Evolutionary conservation across 2,888 invertebrate species (phyloP).

Genomic region (Cinara cedri): DNA sequence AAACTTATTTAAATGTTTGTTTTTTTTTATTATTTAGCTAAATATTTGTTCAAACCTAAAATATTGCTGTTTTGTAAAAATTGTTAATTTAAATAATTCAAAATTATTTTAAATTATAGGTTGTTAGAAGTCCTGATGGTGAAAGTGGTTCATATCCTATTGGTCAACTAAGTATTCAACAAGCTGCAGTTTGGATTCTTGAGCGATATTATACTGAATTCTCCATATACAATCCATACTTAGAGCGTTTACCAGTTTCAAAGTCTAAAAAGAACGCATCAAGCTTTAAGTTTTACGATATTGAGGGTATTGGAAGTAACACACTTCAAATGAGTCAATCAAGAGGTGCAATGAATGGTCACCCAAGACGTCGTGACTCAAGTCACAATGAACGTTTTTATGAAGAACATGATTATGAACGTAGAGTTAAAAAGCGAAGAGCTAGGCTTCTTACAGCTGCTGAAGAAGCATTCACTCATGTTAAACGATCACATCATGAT

Average conservation of each 20-base stretch:
- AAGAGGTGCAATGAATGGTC: conserved; percentile 71
- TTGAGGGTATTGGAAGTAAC: conserved; percentile 76
- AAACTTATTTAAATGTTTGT: no score
- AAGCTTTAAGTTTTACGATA: conserved; percentile 96
- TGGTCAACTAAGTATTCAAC: conserved; percentile 89
- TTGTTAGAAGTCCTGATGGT: conserved; percentile 95
- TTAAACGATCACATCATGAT: conserved; percentile 76
- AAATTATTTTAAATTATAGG: conserved; percentile 61
- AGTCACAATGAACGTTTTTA: conserved; percentile 97
- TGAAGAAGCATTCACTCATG: conserved; percentile 98
- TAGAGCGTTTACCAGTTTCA: conserved; percentile 87
- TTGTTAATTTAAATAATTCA: not conserved
- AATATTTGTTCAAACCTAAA: not conserved
- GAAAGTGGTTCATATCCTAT: conserved; percentile 86
- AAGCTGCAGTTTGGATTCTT: conserved; percentile 89
- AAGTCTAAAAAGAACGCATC: conserved; percentile 77
- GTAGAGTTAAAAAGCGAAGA: conserved; percentile 86
- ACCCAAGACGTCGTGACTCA: conserved; percentile 84
- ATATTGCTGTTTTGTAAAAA: not conserved
- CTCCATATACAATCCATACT: conserved; percentile 93
- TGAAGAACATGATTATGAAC: conserved; percentile 95
- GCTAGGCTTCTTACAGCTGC: conserved; percentile 91
- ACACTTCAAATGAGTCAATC: conserved; percentile 72
- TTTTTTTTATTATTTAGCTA: not conserved
- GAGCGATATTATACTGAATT: conserved; percentile 97